phyloP scores from a whole-genome alignment of 2,888 invertebrate genomes.

The Pyralis farinalis region DNA sequence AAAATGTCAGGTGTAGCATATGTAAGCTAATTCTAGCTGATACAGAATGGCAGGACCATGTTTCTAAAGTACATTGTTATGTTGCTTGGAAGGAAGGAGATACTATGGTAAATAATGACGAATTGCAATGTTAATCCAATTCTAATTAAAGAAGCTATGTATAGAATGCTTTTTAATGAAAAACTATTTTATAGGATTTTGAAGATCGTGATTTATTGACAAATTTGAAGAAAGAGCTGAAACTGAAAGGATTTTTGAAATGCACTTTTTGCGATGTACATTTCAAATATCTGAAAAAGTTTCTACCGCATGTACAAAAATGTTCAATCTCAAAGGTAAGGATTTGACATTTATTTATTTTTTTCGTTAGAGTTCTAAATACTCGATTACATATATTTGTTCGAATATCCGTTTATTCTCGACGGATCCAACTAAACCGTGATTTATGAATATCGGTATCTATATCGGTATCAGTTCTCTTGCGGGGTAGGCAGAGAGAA shows the following conservation, averaged over 20 bases:
- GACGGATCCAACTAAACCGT: no score
- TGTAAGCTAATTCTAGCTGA: slow-evolving; percentile 30
- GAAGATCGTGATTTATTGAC: slow-evolving; percentile 27
- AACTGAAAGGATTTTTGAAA: slow-evolving; percentile 23
- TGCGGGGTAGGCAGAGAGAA: no score
- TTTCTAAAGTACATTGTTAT: slow-evolving; percentile 32
- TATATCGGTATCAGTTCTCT: no score
- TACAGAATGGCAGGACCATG: slow-evolving; percentile 41
- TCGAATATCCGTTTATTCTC: no score
- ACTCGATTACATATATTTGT: no score
- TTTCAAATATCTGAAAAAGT: slow-evolving; percentile 27
- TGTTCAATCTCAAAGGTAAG: slow-evolving; percentile 31
- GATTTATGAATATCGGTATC: no score
- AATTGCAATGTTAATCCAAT: no score
- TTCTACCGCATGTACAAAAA: slow-evolving; percentile 30
- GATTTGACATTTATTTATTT: neutral
- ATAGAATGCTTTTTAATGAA: no score
- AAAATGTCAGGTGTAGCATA: slow-evolving; percentile 38
- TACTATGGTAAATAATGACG: slow-evolving; percentile 41
- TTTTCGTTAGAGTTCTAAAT: no score
- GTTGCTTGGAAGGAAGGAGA: slow-evolving; percentile 39
- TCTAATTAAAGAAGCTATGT: no score
- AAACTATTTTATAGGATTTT: slow-evolving; percentile 43
- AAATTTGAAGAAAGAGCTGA: slow-evolving; percentile 30
- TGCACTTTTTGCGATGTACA: slow-evolving; percentile 38